A percentile compares a stretch with the other conserved stretches of the same genome.
phyloP scores from a whole-genome alignment of 2,113 vertebrate species.

The Micromys minutus region DNA sequence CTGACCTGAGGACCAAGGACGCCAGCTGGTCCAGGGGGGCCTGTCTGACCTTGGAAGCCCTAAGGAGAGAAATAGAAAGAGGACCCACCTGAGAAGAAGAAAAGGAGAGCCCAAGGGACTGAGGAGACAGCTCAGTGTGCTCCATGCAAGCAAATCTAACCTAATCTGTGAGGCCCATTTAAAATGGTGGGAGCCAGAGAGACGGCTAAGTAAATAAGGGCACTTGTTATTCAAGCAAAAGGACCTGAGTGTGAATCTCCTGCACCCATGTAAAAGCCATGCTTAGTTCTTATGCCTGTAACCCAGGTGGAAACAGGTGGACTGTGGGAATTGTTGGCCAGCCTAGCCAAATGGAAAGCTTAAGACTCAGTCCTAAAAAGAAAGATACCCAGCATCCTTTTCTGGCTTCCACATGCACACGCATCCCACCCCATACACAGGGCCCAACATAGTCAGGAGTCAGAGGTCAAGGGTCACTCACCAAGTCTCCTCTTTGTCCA shows the following conservation, averaged over 20 bases:
- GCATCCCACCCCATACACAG: neutral
- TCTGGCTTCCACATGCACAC: neutral
- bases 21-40: conserved; percentile 90
- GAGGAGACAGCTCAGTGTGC: neutral
- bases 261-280: neutral
- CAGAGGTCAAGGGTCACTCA: conserved; percentile 76
- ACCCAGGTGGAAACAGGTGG: neutral
- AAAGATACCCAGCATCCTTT: neutral
- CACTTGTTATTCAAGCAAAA: neutral
- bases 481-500: conserved; percentile 93
- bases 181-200: neutral
- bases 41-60: conserved; percentile 97
- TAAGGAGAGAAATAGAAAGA: conserved; percentile 66
- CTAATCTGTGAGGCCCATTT: neutral
- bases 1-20: conserved; percentile 95
- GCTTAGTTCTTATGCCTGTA: neutral
- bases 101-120: neutral
- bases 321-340: neutral
- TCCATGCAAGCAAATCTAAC: neutral
- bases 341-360: neutral
- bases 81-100: neutral
- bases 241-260: too few species aligned
- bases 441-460: neutral
- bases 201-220: neutral
- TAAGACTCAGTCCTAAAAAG: neutral